Evolutionary conservation across 2,113 vertebrate genomes (phyloP).

Genomic region (Columbina picui): DNA sequence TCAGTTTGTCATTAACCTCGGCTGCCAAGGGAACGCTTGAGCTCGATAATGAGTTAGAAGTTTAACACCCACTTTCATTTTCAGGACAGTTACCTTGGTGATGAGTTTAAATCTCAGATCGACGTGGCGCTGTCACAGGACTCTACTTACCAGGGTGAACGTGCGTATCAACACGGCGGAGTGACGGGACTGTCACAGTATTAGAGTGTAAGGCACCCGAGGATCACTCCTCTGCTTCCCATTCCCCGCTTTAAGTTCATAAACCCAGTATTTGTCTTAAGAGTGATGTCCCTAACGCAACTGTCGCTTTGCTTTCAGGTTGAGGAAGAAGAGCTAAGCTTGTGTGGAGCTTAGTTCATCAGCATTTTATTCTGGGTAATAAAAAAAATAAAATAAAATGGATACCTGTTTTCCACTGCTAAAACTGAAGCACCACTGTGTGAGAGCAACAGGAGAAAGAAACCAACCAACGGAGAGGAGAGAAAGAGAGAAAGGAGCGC

Average conservation of each 20-base stretch:
- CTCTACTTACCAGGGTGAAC: conserved; percentile 98
- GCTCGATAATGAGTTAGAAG: not conserved
- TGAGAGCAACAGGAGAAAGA: conserved; percentile 91
- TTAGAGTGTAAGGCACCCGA: conserved; percentile 87
- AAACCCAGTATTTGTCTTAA: rapidly evolving
- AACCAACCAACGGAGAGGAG: conserved; percentile 79
- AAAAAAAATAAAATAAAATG: conserved; percentile 94
- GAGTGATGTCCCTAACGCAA: not conserved
- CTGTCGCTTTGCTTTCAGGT: conserved; percentile 67
- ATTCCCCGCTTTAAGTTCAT: not conserved
- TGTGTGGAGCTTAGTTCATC: conserved; percentile 90
- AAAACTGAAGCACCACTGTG: conserved; percentile 98
- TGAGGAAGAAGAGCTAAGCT: conserved; percentile 89
- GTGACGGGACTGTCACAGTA: conserved; percentile 99
- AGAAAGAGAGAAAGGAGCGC: conserved; percentile 57
- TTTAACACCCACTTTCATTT: not conserved
- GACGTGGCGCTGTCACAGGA: conserved; percentile 98
- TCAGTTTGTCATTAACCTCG: rapidly evolving
- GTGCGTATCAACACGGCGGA: conserved; percentile 97
- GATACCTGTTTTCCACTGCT: conserved; percentile 99
- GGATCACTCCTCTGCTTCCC: not conserved
- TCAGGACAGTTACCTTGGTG: conserved; percentile 98
- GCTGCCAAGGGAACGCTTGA: not conserved
- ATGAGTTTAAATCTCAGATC: conserved; percentile 99
- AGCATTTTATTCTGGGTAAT: conserved; percentile 98